phyloP scores from a whole-genome alignment of 2,797 vertebrate species.

The Okamejei kenojei region DNA sequence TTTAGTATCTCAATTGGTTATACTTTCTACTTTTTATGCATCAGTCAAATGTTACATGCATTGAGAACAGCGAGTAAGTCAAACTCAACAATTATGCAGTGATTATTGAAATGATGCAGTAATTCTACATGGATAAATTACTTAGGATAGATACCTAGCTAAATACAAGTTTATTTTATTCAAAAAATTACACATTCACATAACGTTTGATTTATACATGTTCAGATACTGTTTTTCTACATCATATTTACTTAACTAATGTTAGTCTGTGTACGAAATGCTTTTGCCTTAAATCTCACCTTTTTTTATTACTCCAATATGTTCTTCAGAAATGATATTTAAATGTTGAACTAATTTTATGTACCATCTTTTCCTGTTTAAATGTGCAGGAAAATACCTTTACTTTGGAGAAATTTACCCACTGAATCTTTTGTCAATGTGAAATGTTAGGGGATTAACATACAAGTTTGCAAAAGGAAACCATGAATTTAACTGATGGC shows the following conservation, averaged over 20 bases:
- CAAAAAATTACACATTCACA: not conserved
- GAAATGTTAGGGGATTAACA: not conserved
- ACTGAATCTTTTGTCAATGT: not conserved
- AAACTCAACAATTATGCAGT: slow-evolving; percentile 1
- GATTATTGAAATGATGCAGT: not conserved
- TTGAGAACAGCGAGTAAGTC: not conserved
- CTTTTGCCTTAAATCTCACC: not conserved
- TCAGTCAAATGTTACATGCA: not conserved
- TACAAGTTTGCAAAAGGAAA: not conserved
- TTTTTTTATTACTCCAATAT: not conserved
- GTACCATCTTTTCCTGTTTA: not conserved
- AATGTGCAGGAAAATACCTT: not conserved
- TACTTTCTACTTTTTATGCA: not conserved
- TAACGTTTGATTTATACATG: slow-evolving; percentile 8
- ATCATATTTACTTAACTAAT: not conserved
- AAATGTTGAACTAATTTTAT: not conserved
- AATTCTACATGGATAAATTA: not conserved
- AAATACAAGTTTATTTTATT: slow-evolving; percentile 26
- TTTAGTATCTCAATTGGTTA: not conserved
- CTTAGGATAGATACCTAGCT: not conserved
- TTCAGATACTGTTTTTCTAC: not conserved
- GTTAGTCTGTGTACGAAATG: slow-evolving; percentile 10
- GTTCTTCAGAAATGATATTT: not conserved
- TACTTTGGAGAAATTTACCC: not conserved
- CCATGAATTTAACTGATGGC: not conserved